Percentiles rank a stretch among this genome's conserved stretches.
These are phyloP conservation scores for Deilephila porcellus DNA, from an alignment of 2,888 invertebrate genomes.

Conservation along the genomic window DNA sequence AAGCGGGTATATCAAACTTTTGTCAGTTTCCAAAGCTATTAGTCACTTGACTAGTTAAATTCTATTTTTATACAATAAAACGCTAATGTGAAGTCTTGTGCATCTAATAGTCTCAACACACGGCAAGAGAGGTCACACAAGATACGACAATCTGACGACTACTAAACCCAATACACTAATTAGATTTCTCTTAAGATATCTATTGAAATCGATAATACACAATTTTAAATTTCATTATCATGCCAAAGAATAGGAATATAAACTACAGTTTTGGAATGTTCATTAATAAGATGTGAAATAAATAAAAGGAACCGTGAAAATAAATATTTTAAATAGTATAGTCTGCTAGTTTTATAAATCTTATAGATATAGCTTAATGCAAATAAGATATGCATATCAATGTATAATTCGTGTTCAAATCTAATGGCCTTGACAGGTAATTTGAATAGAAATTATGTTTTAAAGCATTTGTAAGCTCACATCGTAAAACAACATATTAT, in stretches of 20 bases:
- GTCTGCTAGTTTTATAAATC: not conserved
- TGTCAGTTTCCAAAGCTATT: conserved; percentile 55
- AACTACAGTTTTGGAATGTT: conserved; percentile 17
- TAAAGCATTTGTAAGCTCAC: conserved; percentile 77
- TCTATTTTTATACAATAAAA: conserved; percentile 59
- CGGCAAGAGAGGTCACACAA: conserved; percentile 59
- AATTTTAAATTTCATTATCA: conserved; percentile 7
- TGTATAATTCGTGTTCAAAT: conserved; percentile 24
- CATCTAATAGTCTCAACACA: conserved; percentile 63
- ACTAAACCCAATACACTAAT: not conserved
- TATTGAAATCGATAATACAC: conserved; percentile 9
- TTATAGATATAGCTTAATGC: not conserved
- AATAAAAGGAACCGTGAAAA: not conserved
- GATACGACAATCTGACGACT: conserved; percentile 1
- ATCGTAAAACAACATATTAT: conserved; percentile 56
- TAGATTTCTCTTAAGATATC: not conserved
- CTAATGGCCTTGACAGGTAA: conserved; percentile 31
- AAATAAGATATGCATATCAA: conserved; percentile 30
- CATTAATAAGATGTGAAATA: not conserved
- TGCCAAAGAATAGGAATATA: conserved; percentile 1
- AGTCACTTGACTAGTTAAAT: conserved; percentile 70
- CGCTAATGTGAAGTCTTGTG: conserved; percentile 68
- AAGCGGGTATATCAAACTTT: conserved; percentile 25
- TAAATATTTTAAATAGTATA: not conserved
- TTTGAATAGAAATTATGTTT: conserved; percentile 39